Evolutionary conservation across 2,797 vertebrate species (phyloP).

Genomic region (Poeciliopsis turneri): DNA sequence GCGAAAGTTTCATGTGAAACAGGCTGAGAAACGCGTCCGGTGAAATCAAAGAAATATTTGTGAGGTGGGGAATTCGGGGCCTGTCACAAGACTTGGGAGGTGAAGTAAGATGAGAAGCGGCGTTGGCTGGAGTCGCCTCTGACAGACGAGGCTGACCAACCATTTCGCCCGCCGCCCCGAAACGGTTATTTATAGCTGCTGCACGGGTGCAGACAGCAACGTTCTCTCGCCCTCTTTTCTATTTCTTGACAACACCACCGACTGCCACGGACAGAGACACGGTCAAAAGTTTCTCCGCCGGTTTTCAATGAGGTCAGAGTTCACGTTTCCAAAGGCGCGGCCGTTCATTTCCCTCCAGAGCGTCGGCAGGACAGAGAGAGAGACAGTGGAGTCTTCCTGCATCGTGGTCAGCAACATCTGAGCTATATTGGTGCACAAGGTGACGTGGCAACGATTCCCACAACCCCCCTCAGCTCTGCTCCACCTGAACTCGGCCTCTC

Average conservation of each 20-base stretch:
- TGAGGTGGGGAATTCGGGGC: conserved; percentile 30
- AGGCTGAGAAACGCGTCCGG: not conserved
- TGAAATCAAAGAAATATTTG: conserved; percentile 24
- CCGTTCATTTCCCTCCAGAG: not conserved
- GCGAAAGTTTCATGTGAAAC: not conserved
- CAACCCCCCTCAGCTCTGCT: conserved; percentile 33
- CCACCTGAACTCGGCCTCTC: conserved; percentile 10
- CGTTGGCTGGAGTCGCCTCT: conserved; percentile 53
- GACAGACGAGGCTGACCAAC: conserved; percentile 60
- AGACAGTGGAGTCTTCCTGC: conserved; percentile 50
- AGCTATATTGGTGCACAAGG: conserved; percentile 71
- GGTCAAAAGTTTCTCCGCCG: conserved; percentile 9
- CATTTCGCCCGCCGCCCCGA: conserved; percentile 59
- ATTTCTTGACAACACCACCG: no score
- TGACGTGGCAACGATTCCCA: conserved; percentile 57
- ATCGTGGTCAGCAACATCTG: conserved; percentile 71
- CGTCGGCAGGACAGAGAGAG: conserved; percentile 4
- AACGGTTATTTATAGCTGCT: conserved; percentile 71
- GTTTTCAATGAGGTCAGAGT: conserved; percentile 5
- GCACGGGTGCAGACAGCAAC: conserved; percentile 37
- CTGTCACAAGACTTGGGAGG: conserved; percentile 54
- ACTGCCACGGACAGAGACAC: conserved; percentile 27
- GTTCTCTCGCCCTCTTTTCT: conserved; percentile 25
- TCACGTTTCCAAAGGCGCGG: not conserved
- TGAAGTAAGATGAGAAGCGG: conserved; percentile 51